Percentiles rank a stretch among this genome's conserved stretches.
Conservation (phyloP, 2,888 invertebrate genomes). For the Alloscopus bannaensis region DNA sequence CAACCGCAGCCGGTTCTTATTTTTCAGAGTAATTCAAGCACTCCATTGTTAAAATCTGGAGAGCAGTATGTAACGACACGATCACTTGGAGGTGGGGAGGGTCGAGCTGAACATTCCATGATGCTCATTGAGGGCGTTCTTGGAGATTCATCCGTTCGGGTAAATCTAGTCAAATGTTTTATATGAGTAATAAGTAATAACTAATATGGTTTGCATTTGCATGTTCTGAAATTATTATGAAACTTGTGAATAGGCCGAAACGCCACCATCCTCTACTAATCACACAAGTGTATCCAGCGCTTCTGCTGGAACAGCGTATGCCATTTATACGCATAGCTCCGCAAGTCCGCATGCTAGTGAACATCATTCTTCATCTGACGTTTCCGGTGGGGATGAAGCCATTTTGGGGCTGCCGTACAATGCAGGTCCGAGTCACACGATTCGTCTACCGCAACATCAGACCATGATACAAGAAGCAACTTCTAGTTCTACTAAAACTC, state of each 20-base stretch:
- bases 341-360: constrained; percentile 30
- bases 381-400: constrained; percentile 9
- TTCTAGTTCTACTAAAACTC: not conserved
- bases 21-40: constrained; percentile 42
- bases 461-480: constrained; percentile 8
- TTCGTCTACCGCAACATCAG: constrained; percentile 7
- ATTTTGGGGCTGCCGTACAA: constrained; percentile 48
- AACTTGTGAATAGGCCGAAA: constrained; percentile 27
- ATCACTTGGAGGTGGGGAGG: constrained; percentile 29
- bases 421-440: constrained; percentile 9
- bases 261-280: constrained; percentile 6
- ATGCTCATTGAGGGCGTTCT: constrained; percentile 37
- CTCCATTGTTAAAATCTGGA: constrained; percentile 19
- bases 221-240: constrained; percentile 1
- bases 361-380: constrained; percentile 31
- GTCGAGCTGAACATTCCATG: constrained; percentile 29
- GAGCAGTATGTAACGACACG: constrained; percentile 34
- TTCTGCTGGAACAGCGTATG: constrained; percentile 26
- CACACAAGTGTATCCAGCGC: not conserved
- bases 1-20: constrained; percentile 59
- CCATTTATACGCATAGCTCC: constrained; percentile 42
- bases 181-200: not conserved
- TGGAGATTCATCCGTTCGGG: constrained; percentile 30
- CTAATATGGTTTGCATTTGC: not conserved
- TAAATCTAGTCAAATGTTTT: constrained; percentile 10